Base-by-base conservation (phyloP, 2,888 invertebrate genomes). In the Gryllus longicercus region DNA sequence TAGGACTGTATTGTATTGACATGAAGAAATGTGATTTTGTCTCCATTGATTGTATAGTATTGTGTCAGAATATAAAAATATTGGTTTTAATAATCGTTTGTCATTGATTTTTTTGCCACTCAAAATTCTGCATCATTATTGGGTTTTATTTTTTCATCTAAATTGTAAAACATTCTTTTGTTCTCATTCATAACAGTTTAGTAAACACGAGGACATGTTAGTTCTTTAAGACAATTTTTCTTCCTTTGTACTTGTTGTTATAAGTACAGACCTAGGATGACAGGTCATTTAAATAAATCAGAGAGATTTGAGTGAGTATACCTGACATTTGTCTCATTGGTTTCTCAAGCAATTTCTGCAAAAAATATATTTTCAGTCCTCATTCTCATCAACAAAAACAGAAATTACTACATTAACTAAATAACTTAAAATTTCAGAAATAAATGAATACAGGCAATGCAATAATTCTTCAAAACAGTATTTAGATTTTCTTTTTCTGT, bases 401-500 rank as follows among this genome's bases (percentile, higher is more conserved):
- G 38, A 38, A 38, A 38, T 38, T 38, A 38, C 38, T 38, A 38
- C 38, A 38, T 25, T 38, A 38, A 38, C 1, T 38, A 38, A 38
- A 38, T 38, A 38, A 38, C 38, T 8, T 38, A 5, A 38, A 38
- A 38, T 38, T 38, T 5, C 38, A 38, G 38, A 38, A 38, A 38
- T 38, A 38, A 5, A 38, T 8, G 8, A 38, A 38, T 38, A 5
- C 38, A 38, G 38, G 38, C 38, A 38, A 38, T 38, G 38, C 38
- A 38, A 38, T 38, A 38, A 8, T 38, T 38, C 8, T 38, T 38
- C 38, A 38, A 38, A 38, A 38, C 8, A 8, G 38, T 38, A 38
- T 38, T 38, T 8, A 38, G 5, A 38, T 38, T 38, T 38, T 8
- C 38, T 80, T 81, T 80, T 82, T 82, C 80, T 82, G 81, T 79